Base-by-base conservation (phyloP, 2,113 vertebrate genomes). In the Lota lota region DNA sequence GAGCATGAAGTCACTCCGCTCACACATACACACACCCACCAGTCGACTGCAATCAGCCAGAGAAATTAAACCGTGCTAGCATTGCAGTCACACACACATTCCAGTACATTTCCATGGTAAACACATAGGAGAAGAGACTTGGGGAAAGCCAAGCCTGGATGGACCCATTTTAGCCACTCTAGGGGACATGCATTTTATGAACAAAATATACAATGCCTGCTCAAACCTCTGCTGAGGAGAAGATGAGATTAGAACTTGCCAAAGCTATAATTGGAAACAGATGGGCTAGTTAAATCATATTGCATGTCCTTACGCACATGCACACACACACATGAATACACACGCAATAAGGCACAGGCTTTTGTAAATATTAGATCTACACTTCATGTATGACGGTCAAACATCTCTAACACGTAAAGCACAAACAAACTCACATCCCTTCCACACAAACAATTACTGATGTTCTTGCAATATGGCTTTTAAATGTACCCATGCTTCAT, bases 241-340 rank as follows among this genome's bases (percentile, higher is more conserved):
- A 2, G 54, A 70, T 80, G 59, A 12, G 77, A 75, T 75, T 56
- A 69, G 61, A 58, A 61, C 69, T 33, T 61, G 73, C 69, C 57
- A 33, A 56, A 75, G 64, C 79, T 74, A 18, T 75, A 79, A 90
- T 87, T 70, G 75, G 36, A n/a, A 83, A 75, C 88, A 90, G 80
- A 88, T 90, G 87, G 87, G 65, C 70, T 67, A 77, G 73, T 56
- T 22, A 58, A 53, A 40, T 20, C 61, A n/a, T n/a, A 73, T 63
- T 19, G 47, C 56, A 40, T 54, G 6, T 33, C 65, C 5, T 33
- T 36, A 74, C 64, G 40, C 50, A 56, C n/a, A 36, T 50, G 56
- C 50, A 62, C 47, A 18, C 59, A 24, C 60, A 54, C 61, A 70
- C 28, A 36, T 19, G 22, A 21, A 63, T 17, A 51, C n/a, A 56